Evolutionary conservation across 1,140 invertebrate genomes (phyloP), one percentile per base, ranked within the genome.

Genomic region (Rhopalosiphum padi): DNA sequence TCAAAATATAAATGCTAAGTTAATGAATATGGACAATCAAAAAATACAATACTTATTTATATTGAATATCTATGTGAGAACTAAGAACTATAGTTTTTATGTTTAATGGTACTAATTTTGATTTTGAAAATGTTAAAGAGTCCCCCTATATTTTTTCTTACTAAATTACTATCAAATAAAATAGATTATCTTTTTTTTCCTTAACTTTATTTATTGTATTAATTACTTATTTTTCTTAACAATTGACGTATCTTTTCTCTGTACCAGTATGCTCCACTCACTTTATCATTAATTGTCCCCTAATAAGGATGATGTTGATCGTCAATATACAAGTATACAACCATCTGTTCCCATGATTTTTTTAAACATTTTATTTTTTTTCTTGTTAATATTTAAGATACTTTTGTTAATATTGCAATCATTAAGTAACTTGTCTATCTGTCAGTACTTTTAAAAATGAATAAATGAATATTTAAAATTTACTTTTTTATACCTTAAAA

Each of bases 401-500:
- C 30, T 9, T 60, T 30, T 60, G 30, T 11, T 11, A 30, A 15
- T 77, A 77, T 77, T 51, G 48, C 15, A 51, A 51, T 51, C n/a
- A 15, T 77, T n/a, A 77, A 15, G 2, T 51, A 77, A n/a, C 15
- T 77, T 30, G 30, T 15, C 0, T 77, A n/a, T 18, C 3, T 77
- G 30, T 2, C 15, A 18, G 30, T n/a, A 15, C 1, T 77, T 18
- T 77, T 77, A 77, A 77, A 1, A 6, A 77, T 68, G 30, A 48
- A 48, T 48, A 48, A 25, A 25, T 51, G 8, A 35, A 88, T 35
- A 51, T n/a, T 90, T 25, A 22, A 91, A 91, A n/a, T 46, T 43
- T 37, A 7, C 23, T 91, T 43, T 35, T 68, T 93, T 95, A 94
- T 95, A 77, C 48, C 48, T 90, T 94, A 95, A 95, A 60, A 94